phyloP scores from a whole-genome alignment of 2,113 vertebrate genomes.

The Charina bottae region DNA sequence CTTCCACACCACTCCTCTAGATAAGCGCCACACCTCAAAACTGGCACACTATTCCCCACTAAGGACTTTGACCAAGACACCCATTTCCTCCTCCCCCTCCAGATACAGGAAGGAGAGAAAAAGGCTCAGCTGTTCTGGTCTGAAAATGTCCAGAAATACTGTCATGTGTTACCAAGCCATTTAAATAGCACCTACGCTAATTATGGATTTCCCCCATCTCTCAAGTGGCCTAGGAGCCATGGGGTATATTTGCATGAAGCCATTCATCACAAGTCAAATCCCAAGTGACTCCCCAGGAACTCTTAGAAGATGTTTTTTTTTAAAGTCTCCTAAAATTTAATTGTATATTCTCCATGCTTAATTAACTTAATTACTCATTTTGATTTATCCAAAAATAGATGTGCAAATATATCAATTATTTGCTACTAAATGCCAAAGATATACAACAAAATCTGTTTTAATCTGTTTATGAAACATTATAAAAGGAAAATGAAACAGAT shows the following conservation, averaged over 20 bases:
- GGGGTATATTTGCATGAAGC: neutral
- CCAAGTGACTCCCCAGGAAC: neutral
- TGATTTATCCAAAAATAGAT: neutral
- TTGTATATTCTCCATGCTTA: neutral
- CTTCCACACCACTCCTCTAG: neutral
- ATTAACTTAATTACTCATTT: neutral
- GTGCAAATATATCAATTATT: neutral
- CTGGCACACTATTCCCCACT: neutral
- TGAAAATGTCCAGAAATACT: neutral
- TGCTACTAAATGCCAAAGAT: neutral
- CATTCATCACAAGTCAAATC: neutral
- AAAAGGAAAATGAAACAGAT: neutral
- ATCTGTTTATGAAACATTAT: neutral
- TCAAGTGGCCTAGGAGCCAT: neutral
- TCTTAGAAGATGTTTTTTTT: neutral
- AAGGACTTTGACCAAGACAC: neutral
- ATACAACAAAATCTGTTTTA: neutral
- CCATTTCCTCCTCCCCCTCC: neutral
- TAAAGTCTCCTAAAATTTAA: neutral
- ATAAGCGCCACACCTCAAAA: neutral
- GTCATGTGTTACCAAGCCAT: neutral
- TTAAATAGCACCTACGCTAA: neutral
- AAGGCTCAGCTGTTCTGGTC: no score
- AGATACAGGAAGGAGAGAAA: neutral
- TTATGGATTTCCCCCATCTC: neutral